A percentile compares a stretch with the other conserved stretches of the same genome.
These are phyloP conservation scores for Scortum barcoo DNA, from an alignment of 2,113 vertebrate genomes.

Conservation along the genomic window DNA sequence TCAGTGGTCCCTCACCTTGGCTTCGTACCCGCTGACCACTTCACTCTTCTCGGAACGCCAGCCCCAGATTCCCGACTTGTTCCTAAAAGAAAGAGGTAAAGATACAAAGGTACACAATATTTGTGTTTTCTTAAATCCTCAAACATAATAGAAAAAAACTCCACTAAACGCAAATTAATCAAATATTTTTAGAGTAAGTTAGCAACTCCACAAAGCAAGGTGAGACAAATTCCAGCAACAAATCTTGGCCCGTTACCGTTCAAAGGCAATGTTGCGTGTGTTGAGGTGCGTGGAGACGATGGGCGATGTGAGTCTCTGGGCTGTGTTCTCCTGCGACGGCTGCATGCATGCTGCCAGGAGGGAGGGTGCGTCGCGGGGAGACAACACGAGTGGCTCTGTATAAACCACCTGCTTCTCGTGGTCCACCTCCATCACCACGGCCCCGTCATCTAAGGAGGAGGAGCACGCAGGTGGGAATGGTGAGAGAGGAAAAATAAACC, in stretches of 20 bases:
- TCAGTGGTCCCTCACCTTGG: conserved; percentile 87
- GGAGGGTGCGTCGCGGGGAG: conserved; percentile 88
- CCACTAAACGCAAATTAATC: no score
- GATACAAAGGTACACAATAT: neutral
- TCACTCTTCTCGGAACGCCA: conserved; percentile 97
- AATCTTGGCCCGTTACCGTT: conserved; percentile 83
- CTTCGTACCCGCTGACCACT: conserved; percentile 93
- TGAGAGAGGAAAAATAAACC: neutral
- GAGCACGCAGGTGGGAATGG: neutral
- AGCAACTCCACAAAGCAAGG: neutral
- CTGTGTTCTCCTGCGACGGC: conserved; percentile 94
- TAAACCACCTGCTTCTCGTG: conserved; percentile 97
- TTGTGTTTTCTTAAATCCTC: neutral
- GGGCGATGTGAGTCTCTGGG: conserved; percentile 92
- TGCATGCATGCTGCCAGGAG: conserved; percentile 95
- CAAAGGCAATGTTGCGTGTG: conserved; percentile 95
- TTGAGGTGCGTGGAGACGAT: conserved; percentile 96
- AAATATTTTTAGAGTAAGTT: no score
- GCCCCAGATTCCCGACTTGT: conserved; percentile 97
- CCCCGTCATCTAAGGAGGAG: conserved; percentile 87
- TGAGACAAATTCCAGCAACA: neutral
- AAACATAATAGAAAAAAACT: neutral
- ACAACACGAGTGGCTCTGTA: conserved; percentile 90
- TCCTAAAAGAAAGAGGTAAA: conserved; percentile 80
- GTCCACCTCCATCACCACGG: conserved; percentile 97